Evolutionary conservation across 1,140 invertebrate genomes (phyloP), one percentile per base, ranked within the genome.

Genomic region (Schlechtendalia chinensis): DNA sequence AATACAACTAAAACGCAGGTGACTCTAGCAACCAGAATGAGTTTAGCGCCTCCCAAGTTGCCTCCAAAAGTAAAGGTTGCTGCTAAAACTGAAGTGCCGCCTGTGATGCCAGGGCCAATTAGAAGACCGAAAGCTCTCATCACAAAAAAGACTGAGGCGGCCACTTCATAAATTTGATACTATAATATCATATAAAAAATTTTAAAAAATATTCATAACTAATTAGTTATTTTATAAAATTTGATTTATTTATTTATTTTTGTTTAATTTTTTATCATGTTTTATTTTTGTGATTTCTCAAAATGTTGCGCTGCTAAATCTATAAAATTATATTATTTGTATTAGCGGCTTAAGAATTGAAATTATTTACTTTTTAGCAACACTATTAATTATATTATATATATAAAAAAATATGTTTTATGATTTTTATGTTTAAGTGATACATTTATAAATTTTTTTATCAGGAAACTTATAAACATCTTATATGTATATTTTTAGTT

Each of bases 131-230:
- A 47, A 63, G 75, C 58, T 63, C 32, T 56, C n/a, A 58, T 29
- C 56, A 22, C 58, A 63, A 79, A 79, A 79, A 79, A 79, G 75
- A 79, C 75, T 79, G 75, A 79, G 75, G 63, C 75, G 75, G 75
- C 75, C 75, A 47, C 75, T 79, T 79, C 58, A 58, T 79, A 79
- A n/a, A 63, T 79, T 79, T 79, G 22, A 61, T 72, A 19, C 39
- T 27, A 27, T 27, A 53, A 32, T 59, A 29, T 79, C 39, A 58
- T 29, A 61, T 19, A 27, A 10, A 32, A 24, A 61, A n/a, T 19
- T 11, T 58, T n/a, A 12, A 16, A 50, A 61, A 77, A 63, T 27
- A 61, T 50, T n/a, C 24, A 79, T 63, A 79, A 79, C 58, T 61
- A 50, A 53, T 54, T 61, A 19, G 75, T 61, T 79, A 63, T 79